These are phyloP conservation scores for Macrophya alboannulata DNA, from an alignment of 2,888 invertebrate species.

Conservation along the genomic window DNA sequence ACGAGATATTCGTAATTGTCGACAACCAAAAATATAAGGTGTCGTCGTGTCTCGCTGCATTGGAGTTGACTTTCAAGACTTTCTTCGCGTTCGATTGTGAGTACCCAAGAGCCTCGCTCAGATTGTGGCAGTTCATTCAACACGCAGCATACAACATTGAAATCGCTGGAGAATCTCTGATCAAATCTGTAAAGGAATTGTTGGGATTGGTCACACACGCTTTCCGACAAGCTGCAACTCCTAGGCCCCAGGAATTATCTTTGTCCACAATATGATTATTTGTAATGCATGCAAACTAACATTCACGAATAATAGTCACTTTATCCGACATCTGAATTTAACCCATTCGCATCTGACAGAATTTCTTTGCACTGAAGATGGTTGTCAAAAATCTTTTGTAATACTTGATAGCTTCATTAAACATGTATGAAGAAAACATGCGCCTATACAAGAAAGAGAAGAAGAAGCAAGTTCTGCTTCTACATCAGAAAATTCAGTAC, in stretches of 20 bases:
- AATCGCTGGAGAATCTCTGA: slow-evolving; percentile 50
- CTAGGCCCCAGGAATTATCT: slow-evolving; percentile 40
- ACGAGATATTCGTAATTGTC: slow-evolving; percentile 40
- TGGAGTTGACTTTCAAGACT: slow-evolving; percentile 54
- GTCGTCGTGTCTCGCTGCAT: slow-evolving; percentile 47
- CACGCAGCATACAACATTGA: slow-evolving; percentile 49
- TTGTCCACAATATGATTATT: slow-evolving; percentile 38
- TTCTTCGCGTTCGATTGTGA: slow-evolving; percentile 52
- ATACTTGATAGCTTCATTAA: slow-evolving; percentile 30
- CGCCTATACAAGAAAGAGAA: too few relatives aligned
- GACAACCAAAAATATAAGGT: slow-evolving; percentile 53
- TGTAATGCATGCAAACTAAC: slow-evolving; percentile 46
- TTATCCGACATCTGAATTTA: slow-evolving; percentile 50
- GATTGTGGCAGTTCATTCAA: slow-evolving; percentile 52
- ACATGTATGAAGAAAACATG: background rate
- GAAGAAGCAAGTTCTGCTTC: too few relatives aligned
- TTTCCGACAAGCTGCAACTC: slow-evolving; percentile 48
- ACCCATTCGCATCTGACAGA: slow-evolving; percentile 32
- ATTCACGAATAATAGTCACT: slow-evolving; percentile 45
- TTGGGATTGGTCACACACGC: slow-evolving; percentile 47
- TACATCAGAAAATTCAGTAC: background rate
- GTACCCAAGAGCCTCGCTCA: slow-evolving; percentile 41
- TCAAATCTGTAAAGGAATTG: slow-evolving; percentile 46
- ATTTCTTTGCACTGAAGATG: slow-evolving; percentile 26
- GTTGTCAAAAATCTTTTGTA: slow-evolving; percentile 13